Conservation (phyloP, 1,140 invertebrate genomes). For the Drosophila kepulauana region DNA sequence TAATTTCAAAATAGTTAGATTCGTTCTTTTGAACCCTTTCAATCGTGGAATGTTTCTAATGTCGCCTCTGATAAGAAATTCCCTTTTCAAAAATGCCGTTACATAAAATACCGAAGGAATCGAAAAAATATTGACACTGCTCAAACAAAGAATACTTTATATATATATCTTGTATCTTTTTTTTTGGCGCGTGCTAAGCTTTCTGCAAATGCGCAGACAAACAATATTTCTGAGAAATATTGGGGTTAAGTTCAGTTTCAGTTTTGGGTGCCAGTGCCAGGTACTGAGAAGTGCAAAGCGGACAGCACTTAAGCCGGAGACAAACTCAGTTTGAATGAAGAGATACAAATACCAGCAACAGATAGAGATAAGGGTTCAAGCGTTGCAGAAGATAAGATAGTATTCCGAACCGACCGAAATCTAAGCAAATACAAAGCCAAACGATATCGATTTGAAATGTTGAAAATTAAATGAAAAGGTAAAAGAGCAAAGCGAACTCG, state of each 20-base stretch:
- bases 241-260: slow-evolving; percentile 78
- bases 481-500: slow-evolving; percentile 36
- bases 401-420: slow-evolving; percentile 49
- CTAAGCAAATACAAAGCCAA: slow-evolving; percentile 60
- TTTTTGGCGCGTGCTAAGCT: slow-evolving; percentile 77
- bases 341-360: not conserved
- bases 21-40: not conserved
- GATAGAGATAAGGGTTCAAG: slow-evolving; percentile 24
- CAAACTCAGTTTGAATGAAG: slow-evolving; percentile 11
- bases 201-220: slow-evolving; percentile 56
- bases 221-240: slow-evolving; percentile 70
- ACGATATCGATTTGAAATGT: slow-evolving; percentile 47
- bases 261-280: slow-evolving; percentile 50
- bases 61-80: not conserved
- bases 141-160: slow-evolving; percentile 34
- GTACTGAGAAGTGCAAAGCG: slow-evolving; percentile 42
- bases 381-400: slow-evolving; percentile 60
- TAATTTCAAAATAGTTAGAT: not conserved
- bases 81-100: slow-evolving; percentile 22
- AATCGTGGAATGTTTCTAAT: not conserved
- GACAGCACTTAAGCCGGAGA: slow-evolving; percentile 8
- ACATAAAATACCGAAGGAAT: slow-evolving; percentile 12
- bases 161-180: not conserved
- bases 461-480: slow-evolving; percentile 60
- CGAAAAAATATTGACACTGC: slow-evolving; percentile 54